phyloP scores from a whole-genome alignment of 2,888 invertebrate species.

The Tupiocoris notatus region DNA sequence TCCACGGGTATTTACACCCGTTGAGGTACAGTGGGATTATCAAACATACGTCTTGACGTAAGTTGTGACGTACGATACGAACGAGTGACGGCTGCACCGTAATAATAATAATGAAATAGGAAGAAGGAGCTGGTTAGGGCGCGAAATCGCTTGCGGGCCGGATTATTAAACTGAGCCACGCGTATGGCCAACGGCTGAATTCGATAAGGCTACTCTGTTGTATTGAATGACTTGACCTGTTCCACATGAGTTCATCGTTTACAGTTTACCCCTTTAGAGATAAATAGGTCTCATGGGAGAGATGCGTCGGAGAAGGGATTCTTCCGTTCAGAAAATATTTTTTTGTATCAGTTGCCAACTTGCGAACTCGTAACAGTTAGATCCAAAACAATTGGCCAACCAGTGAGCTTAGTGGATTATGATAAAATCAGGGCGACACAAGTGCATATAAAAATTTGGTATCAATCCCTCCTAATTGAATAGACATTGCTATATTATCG shows the following conservation, averaged over 20 bases:
- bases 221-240: slow-evolving; percentile 18
- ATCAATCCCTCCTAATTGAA: too few relatives aligned
- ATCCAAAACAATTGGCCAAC: too few relatives aligned
- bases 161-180: slow-evolving; percentile 24
- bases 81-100: background rate
- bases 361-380: too few relatives aligned
- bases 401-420: too few relatives aligned
- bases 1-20: background rate
- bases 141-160: background rate
- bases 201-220: background rate
- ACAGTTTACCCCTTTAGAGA: background rate
- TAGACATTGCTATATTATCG: too few relatives aligned
- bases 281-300: too few relatives aligned
- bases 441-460: too few relatives aligned
- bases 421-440: too few relatives aligned
- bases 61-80: too few relatives aligned
- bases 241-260: background rate
- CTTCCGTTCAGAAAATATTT: too few relatives aligned
- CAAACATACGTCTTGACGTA: background rate
- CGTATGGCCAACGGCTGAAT: background rate
- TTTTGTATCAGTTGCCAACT: too few relatives aligned
- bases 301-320: too few relatives aligned
- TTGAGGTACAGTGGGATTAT: background rate
- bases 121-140: background rate
- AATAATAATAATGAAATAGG: background rate